Evolutionary conservation across 1,140 invertebrate species (phyloP), one percentile per base, ranked within the genome.

Genomic region (Amyelois transitella): DNA sequence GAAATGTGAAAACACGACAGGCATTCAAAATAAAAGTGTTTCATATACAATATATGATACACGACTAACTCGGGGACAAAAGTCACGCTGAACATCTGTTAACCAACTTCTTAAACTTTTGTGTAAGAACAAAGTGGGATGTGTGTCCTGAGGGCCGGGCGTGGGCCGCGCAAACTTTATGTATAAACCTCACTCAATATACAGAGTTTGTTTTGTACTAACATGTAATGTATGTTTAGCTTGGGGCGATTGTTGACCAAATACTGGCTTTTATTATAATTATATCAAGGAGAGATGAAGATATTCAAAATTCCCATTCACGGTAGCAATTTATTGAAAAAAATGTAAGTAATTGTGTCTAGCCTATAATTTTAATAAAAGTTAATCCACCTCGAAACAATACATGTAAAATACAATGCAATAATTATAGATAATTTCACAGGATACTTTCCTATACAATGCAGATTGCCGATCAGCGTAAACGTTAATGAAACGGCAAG

Each of bases 401-500:
- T n/a, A n/a, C n/a, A n/a, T n/a, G n/a, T n/a, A n/a, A n/a, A n/a
- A n/a, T n/a, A n/a, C n/a, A n/a, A n/a, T n/a, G 12, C n/a, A 8
- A 45, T 20, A 45, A 45, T 45, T 45, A 45, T 45, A 19, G 18
- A 45, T 45, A 19, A 20, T 45, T 45, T 45, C 43, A 8, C 18
- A 45, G 14, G 18, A 3, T 48, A 48, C 45, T 19, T n/a, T 21
- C 20, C 20, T 21, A 48, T 70, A 76, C 69, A 75, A 69, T 74
- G 68, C 66, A 54, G 66, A 78, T 66, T 63, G 60, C 66, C 75
- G 75, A 82, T 77, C 68, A 62, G 62, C 64, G 69, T 72, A 66
- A 71, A 75, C 72, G 77, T 83, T 78, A 83, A 83, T 84, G 77
- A 84, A 83, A 84, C 74, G 77, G 75, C 66, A 78, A 73, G 72